These are phyloP conservation scores for Scaptomyza flava DNA, from an alignment of 2,888 invertebrate species.

Conservation along the genomic window DNA sequence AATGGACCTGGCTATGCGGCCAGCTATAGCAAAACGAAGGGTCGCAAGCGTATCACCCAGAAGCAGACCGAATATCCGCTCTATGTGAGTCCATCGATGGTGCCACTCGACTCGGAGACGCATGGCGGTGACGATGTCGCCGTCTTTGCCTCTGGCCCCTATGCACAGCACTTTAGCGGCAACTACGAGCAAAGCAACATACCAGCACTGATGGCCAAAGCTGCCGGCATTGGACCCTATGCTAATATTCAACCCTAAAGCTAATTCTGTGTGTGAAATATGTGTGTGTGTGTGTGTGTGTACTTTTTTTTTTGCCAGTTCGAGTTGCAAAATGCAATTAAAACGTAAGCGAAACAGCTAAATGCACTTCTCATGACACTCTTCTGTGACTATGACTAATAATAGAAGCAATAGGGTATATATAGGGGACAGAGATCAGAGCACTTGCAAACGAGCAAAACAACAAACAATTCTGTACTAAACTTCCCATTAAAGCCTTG, in stretches of 20 bases:
- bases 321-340: constrained; percentile 54
- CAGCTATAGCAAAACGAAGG: constrained; percentile 76
- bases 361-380: constrained; percentile 34
- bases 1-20: constrained; percentile 89
- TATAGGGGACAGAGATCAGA: neutral
- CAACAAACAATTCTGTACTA: no score
- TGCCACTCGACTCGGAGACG: constrained; percentile 88
- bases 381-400: neutral
- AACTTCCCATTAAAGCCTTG: no score
- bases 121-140: constrained; percentile 93
- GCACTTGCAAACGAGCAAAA: neutral
- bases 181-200: constrained; percentile 92
- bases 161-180: constrained; percentile 92
- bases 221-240: constrained; percentile 88
- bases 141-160: constrained; percentile 91
- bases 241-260: constrained; percentile 47
- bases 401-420: neutral
- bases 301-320: constrained; percentile 16
- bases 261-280: no score
- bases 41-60: constrained; percentile 68
- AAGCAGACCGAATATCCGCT: constrained; percentile 68
- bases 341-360: constrained; percentile 46
- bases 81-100: constrained; percentile 86
- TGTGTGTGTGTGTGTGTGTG: neutral
- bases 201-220: constrained; percentile 90